Conservation (phyloP, 2,888 invertebrate genomes). For the Plagodis dolabraria region DNA sequence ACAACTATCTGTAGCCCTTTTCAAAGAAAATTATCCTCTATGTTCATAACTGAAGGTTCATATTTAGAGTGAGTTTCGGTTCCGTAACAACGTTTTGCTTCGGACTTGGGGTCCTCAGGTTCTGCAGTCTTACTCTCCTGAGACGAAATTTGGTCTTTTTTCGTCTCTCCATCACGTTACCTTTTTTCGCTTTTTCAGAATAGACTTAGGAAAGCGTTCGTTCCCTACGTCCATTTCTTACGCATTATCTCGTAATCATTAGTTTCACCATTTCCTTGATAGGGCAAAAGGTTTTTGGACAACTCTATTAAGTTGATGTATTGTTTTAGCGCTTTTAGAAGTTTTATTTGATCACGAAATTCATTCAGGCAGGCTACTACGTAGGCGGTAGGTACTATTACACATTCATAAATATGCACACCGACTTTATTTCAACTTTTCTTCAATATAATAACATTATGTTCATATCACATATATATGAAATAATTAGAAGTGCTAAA, state of each 20-base stretch:
- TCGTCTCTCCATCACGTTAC: constrained; percentile 77
- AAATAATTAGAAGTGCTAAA: too few relatives aligned
- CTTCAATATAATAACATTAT: too few relatives aligned
- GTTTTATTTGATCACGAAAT: constrained; percentile 13
- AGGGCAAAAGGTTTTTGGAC: constrained; percentile 67
- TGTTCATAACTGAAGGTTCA: constrained; percentile 27
- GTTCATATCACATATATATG: too few relatives aligned
- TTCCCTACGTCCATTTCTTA: constrained; percentile 78
- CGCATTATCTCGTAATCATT: constrained; percentile 82
- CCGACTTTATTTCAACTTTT: too few relatives aligned
- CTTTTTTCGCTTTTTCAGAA: constrained; percentile 81
- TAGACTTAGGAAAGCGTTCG: constrained; percentile 74
- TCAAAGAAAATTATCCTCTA: constrained; percentile 46
- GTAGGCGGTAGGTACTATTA: too few relatives aligned
- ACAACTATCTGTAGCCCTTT: constrained; percentile 44
- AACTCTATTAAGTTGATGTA: constrained; percentile 65
- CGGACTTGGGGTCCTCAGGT: constrained; percentile 57
- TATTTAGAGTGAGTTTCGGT: constrained; percentile 28
- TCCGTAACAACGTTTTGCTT: constrained; percentile 49
- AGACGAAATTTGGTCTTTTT: constrained; percentile 82
- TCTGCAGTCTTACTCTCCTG: constrained; percentile 82
- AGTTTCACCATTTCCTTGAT: constrained; percentile 73
- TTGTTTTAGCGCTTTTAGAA: constrained; percentile 49
- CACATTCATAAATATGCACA: too few relatives aligned
- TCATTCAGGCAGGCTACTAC: too few relatives aligned